Evolutionary conservation across 2,888 invertebrate genomes (phyloP).

Genomic region (Epistrophe grossulariae): DNA sequence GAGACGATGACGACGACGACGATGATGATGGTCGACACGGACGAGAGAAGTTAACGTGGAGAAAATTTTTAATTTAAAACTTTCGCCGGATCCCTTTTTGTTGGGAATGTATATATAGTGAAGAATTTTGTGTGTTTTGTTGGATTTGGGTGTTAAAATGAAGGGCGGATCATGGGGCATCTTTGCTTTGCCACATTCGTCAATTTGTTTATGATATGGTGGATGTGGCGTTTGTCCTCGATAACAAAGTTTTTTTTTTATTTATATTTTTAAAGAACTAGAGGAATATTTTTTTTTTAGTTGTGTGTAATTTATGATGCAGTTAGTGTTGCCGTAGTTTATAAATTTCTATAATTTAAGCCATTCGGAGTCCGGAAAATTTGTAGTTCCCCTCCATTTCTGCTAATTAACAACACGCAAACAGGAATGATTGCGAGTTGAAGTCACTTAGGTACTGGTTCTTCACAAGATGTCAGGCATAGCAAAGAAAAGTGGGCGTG

Average conservation of each 20-base stretch:
- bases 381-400: too few relatives aligned
- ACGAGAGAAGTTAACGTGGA: slow-evolving; percentile 53
- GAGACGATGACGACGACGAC: slow-evolving; percentile 10
- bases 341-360: too few relatives aligned
- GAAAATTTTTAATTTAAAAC: slow-evolving; percentile 67
- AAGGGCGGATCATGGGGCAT: slow-evolving; percentile 13
- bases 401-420: too few relatives aligned
- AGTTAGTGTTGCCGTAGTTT: slow-evolving; percentile 6
- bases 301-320: not conserved
- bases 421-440: too few relatives aligned
- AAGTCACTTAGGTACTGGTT: too few relatives aligned
- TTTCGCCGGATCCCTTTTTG: slow-evolving; percentile 47
- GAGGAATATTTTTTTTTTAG: slow-evolving; percentile 3
- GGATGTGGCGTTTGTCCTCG: slow-evolving; percentile 61
- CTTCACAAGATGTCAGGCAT: too few relatives aligned
- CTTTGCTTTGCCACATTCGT: slow-evolving; percentile 55
- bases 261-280: not conserved
- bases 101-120: not conserved
- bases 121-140: not conserved
- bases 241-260: slow-evolving; percentile 23
- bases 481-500: too few relatives aligned
- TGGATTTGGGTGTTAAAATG: not conserved
- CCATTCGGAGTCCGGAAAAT: too few relatives aligned
- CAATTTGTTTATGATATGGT: slow-evolving; percentile 62
- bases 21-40: slow-evolving; percentile 3